Conservation (phyloP, 2,888 invertebrate genomes). For the Drosophila putrida region DNA sequence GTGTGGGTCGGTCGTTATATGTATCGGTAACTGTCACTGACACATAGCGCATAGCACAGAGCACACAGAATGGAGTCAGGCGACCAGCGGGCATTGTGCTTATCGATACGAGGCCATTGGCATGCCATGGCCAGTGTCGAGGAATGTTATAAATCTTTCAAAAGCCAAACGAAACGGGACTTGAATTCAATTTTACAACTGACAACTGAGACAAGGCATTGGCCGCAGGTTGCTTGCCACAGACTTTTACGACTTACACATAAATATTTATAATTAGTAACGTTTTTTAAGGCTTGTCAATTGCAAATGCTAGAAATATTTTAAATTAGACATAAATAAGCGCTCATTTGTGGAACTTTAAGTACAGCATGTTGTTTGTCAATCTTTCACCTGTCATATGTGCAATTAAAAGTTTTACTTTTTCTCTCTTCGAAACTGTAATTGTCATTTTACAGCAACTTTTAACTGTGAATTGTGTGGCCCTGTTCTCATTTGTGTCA, state of each 20-base stretch:
- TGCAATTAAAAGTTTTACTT: constrained; percentile 70
- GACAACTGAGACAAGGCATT: constrained; percentile 64
- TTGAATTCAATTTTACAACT: constrained; percentile 70
- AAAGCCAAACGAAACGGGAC: constrained; percentile 61
- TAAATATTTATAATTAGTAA: constrained; percentile 59
- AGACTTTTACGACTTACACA: neutral
- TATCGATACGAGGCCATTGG: constrained; percentile 72
- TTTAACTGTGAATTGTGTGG: constrained; percentile 43
- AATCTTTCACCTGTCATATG: constrained; percentile 64
- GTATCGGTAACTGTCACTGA: constrained; percentile 64
- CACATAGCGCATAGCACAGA: constrained; percentile 41
- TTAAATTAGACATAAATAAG: constrained; percentile 17
- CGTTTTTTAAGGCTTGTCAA: constrained; percentile 54
- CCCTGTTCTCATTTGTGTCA: constrained; percentile 57
- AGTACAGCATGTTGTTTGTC: constrained; percentile 7
- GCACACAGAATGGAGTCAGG: constrained; percentile 7
- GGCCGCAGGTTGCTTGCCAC: constrained; percentile 18
- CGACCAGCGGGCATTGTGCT: constrained; percentile 65
- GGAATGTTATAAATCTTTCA: constrained; percentile 73
- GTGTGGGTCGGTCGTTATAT: constrained; percentile 39
- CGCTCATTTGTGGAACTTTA: constrained; percentile 4
- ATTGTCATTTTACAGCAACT: constrained; percentile 65
- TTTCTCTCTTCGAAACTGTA: constrained; percentile 37
- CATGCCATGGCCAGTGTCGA: constrained; percentile 25
- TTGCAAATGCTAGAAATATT: constrained; percentile 41